Conservation (phyloP, 1,140 invertebrate genomes). For the Branchinecta lindahli region DNA sequence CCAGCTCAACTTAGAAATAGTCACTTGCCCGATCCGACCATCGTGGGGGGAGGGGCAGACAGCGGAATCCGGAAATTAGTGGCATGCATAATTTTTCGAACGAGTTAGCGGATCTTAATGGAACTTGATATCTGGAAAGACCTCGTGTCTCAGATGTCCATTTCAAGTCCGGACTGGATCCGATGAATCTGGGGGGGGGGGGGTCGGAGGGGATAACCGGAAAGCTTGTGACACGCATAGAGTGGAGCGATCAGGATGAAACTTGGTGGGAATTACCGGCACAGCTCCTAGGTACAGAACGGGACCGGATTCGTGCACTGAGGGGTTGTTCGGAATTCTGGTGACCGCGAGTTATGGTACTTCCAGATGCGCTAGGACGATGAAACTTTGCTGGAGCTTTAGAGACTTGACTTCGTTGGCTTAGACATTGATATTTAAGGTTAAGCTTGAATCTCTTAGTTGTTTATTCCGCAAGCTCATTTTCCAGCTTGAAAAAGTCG, state of each 20-base stretch:
- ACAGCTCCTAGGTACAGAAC: not conserved
- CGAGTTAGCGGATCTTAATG: constrained; percentile 5
- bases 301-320: not conserved
- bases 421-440: too few species aligned
- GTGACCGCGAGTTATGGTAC: too few species aligned
- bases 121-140: constrained; percentile 9
- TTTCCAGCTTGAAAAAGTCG: too few species aligned
- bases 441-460: too few species aligned
- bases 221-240: not conserved
- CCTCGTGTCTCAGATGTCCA: not conserved
- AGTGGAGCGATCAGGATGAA: constrained; percentile 8
- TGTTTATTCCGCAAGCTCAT: too few species aligned
- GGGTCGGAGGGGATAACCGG: constrained; percentile 2
- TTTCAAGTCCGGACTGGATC: constrained; percentile 4
- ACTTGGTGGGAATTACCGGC: not conserved
- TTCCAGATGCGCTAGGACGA: too few species aligned
- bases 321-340: not conserved
- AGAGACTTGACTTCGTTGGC: too few species aligned
- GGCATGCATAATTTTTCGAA: not conserved
- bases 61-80: not conserved
- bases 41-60: not conserved
- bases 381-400: too few species aligned
- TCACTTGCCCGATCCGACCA: not conserved
- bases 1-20: not conserved
- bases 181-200: not conserved